phyloP scores from a whole-genome alignment of 2,797 vertebrate genomes.

The Cyclopterus lumpus region DNA sequence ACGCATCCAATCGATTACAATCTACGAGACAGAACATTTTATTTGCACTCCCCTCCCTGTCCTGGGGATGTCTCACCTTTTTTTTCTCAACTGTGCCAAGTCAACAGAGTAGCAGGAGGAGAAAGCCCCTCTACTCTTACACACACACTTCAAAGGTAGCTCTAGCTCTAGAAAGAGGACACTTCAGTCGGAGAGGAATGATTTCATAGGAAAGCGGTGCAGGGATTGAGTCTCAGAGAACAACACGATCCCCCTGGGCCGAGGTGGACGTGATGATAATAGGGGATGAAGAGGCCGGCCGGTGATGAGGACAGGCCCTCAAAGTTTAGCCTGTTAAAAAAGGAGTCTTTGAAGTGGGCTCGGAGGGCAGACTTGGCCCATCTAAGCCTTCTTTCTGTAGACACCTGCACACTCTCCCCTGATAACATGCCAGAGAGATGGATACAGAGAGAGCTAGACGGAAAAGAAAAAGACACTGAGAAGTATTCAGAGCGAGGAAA shows the following conservation, averaged over 20 bases:
- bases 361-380: background rate
- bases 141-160: constrained; percentile 21
- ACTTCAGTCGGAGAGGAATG: background rate
- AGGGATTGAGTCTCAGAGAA: constrained; percentile 7
- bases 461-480: background rate
- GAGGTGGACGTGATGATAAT: constrained; percentile 18
- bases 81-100: background rate
- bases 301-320: constrained; percentile 22
- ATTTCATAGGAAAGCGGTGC: constrained; percentile 21
- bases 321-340: constrained; percentile 29
- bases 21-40: background rate
- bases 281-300: background rate
- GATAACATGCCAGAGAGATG: constrained; percentile 8
- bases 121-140: constrained; percentile 30
- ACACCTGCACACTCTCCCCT: constrained; percentile 34
- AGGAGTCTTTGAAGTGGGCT: constrained; percentile 46
- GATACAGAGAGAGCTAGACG: background rate
- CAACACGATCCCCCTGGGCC: background rate
- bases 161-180: constrained; percentile 20
- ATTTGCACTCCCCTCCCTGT: constrained; percentile 3
- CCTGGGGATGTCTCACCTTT: background rate
- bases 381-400: constrained; percentile 19
- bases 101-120: constrained; percentile 1
- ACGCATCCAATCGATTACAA: background rate
- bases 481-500: background rate